Conservation (phyloP, 2,113 vertebrate species). For the Hemibagrus wyckioides region DNA sequence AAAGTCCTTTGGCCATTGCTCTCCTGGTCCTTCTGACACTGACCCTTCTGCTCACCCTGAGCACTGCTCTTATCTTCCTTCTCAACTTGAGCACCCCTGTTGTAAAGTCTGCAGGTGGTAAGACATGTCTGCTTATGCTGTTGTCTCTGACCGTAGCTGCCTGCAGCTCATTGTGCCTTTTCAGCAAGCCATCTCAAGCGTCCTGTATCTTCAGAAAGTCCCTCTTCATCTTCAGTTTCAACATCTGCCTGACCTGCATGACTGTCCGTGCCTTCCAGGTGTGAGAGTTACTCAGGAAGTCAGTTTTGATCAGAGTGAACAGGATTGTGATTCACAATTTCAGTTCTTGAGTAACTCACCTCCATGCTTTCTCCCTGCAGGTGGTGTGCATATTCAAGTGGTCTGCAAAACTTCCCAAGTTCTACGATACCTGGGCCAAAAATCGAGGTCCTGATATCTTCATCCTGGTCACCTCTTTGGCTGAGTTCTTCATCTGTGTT, state of each 20-base stretch:
- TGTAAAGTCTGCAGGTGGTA: constrained; percentile 80
- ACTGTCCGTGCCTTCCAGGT: constrained; percentile 77
- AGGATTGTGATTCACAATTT: neutral
- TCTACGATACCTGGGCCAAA: constrained; percentile 76
- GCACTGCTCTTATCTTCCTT: constrained; percentile 68
- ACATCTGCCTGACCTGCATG: constrained; percentile 77
- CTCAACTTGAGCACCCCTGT: constrained; percentile 73
- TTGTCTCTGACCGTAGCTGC: constrained; percentile 65
- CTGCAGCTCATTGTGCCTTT: constrained; percentile 67
- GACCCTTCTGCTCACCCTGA: constrained; percentile 72
- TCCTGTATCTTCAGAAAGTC: constrained; percentile 74
- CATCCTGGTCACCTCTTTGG: constrained; percentile 58
- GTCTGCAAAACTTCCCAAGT: constrained; percentile 71
- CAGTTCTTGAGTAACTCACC: neutral
- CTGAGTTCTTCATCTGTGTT: constrained; percentile 58
- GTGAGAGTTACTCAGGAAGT: neutral
- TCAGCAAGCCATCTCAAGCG: constrained; percentile 65
- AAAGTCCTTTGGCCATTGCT: constrained; percentile 54
- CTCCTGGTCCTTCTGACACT: constrained; percentile 67
- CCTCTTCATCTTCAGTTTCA: constrained; percentile 76
- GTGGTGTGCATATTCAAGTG: constrained; percentile 83
- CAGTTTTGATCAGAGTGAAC: neutral
- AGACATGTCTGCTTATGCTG: constrained; percentile 81
- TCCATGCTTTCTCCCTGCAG: constrained; percentile 72
- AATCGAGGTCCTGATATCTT: constrained; percentile 73